Evolutionary conservation across 2,888 invertebrate species (phyloP), one percentile per base, ranked within the genome.

Genomic region (Dicyrtoma fusca): DNA sequence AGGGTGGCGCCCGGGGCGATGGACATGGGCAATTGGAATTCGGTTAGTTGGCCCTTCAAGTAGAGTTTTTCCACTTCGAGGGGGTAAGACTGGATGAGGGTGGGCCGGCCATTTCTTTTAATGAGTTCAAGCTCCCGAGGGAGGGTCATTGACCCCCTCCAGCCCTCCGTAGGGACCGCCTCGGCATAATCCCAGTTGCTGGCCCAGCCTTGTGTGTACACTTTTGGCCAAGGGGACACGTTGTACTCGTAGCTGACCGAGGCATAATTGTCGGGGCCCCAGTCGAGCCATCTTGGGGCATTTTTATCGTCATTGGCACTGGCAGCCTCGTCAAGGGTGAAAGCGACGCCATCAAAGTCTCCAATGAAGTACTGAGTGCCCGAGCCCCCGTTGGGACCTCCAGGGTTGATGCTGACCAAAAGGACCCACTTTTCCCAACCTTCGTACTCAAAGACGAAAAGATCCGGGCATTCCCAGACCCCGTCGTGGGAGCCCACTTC

Each of bases 241-340:
- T n/a, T n/a, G n/a, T n/a, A n/a, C n/a, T n/a, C 34, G 34, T 34
- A 80, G 1, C 77, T 73, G 0, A 79, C 77, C 17, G 76, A 74
- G 10, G 79, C 80, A 47, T 79, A 79, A 57, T 80, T 80, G 21
- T 80, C 80, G 0, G 74, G 17, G 61, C 80, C 80, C 74, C 75
- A 78, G 47, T 80, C 80, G 44, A 80, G 44, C 78, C 78, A 80
- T n/a, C 74, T 64, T 5, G 75, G 11, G 34, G 34, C 3, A 5
- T 34, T 34, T 34, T 3, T 34, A 34, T 3, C 4, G 34, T 3
- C 8, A 8, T 34, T 8, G 34, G 34, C 3, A n/a, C n/a, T n/a
- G 6, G 68, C 42, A 13, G 45, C 59, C 69, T 66, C 61, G 19
- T 70, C 72, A 17, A 57, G 61, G 53, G 21, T 55, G 63, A 74